phyloP scores from a whole-genome alignment of 2,797 vertebrate species.

The Pteronotus mesoamericanus region DNA sequence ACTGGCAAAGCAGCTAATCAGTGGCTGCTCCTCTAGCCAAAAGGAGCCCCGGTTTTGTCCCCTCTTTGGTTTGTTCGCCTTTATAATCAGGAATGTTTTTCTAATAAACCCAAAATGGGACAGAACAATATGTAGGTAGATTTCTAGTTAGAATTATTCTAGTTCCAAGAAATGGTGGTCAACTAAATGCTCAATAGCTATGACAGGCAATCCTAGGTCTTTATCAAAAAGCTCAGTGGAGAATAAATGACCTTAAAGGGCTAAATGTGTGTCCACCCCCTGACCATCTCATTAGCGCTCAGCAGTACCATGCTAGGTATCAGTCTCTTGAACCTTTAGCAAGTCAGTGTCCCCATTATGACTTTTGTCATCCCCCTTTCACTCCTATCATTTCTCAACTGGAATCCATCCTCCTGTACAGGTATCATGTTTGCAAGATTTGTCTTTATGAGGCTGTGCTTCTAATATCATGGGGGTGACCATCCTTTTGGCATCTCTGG shows the following conservation, averaged over 20 bases:
- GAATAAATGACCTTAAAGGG: background rate
- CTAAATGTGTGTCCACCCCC: background rate
- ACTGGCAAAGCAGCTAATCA: background rate
- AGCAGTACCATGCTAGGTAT: background rate
- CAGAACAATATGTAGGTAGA: background rate
- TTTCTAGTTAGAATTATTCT: background rate
- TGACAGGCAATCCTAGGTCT: background rate
- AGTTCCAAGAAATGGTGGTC: background rate
- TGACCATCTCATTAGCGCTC: background rate
- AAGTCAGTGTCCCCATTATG: background rate
- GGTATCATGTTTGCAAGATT: background rate
- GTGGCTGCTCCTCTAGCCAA: background rate
- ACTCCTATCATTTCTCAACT: background rate
- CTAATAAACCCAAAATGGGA: background rate
- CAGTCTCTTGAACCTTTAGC: background rate
- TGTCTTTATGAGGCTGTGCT: background rate
- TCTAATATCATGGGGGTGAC: background rate
- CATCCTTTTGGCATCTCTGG: too few relatives aligned
- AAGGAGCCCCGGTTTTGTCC: background rate
- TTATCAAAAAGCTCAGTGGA: background rate
- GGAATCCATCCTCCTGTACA: background rate
- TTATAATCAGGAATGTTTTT: background rate
- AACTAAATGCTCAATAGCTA: background rate
- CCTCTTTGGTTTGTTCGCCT: background rate
- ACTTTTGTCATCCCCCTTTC: background rate